A percentile compares a stretch with the other conserved stretches of the same genome.
Conservation (phyloP, 2,113 vertebrate genomes). For the Orientallactaga bullata region DNA sequence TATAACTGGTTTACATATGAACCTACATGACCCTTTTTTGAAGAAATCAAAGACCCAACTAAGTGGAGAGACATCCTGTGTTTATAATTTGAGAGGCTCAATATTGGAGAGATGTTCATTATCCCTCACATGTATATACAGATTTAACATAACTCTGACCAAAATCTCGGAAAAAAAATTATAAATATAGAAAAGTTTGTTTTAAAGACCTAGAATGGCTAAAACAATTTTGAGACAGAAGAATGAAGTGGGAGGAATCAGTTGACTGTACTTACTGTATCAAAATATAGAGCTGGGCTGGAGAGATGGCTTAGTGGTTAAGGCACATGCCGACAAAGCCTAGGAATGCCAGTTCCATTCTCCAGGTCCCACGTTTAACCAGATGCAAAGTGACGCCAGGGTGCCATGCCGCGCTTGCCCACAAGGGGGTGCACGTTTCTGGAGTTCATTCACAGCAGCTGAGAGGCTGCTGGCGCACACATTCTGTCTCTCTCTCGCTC, state of each 20-base stretch:
- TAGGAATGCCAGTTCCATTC: too few species aligned
- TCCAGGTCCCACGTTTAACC: too few species aligned
- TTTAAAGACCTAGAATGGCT: slow-evolving; percentile 39
- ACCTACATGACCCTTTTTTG: neutral
- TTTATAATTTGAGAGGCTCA: slow-evolving; percentile 3
- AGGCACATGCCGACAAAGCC: too few species aligned
- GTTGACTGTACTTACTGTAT: neutral
- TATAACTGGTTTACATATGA: neutral
- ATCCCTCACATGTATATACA: slow-evolving; percentile 43
- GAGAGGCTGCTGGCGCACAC: too few species aligned
- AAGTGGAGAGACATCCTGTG: slow-evolving; percentile 1
- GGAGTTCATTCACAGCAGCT: too few species aligned
- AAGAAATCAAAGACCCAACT: slow-evolving; percentile 43
- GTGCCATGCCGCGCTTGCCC: too few species aligned
- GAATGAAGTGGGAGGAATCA: slow-evolving; percentile 57
- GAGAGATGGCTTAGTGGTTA: too few species aligned
- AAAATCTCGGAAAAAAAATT: slow-evolving; percentile 3
- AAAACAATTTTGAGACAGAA: slow-evolving; percentile 39
- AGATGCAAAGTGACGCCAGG: too few species aligned
- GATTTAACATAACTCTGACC: slow-evolving; percentile 46
- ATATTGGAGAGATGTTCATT: slow-evolving; percentile 17
- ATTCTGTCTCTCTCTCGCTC: too few species aligned
- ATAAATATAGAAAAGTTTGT: slow-evolving; percentile 25
- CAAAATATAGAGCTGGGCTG: slow-evolving; percentile 26
- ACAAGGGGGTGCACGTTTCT: too few species aligned